phyloP scores from a whole-genome alignment of 2,888 invertebrate species.

The Macaria liturata region DNA sequence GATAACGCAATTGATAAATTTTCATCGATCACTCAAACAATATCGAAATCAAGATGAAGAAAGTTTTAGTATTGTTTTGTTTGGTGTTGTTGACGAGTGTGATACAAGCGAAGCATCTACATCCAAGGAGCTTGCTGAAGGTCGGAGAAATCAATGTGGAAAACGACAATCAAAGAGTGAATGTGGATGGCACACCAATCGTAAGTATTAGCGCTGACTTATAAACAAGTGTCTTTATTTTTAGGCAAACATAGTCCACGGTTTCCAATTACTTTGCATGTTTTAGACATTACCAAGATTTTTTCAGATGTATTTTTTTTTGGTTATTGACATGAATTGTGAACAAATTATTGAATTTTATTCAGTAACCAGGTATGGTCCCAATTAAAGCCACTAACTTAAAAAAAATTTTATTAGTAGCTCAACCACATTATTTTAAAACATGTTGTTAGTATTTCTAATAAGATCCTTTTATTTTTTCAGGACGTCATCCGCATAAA shows the following conservation, averaged over 20 bases:
- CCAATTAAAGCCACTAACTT: too few species aligned
- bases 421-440: too few species aligned
- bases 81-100: constrained; percentile 36
- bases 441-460: too few species aligned
- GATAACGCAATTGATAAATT: neutral
- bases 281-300: too few species aligned
- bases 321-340: too few species aligned
- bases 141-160: constrained; percentile 29
- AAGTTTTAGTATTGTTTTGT: constrained; percentile 34
- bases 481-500: constrained; percentile 52
- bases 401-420: too few species aligned
- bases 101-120: constrained; percentile 51
- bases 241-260: too few species aligned
- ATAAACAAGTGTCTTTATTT: too few species aligned
- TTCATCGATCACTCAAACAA: constrained; percentile 4
- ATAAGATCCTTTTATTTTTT: constrained; percentile 5
- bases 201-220: constrained; percentile 42
- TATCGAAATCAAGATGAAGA: constrained; percentile 37
- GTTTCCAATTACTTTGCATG: too few species aligned
- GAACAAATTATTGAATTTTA: too few species aligned
- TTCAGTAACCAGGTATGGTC: too few species aligned
- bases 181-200: constrained; percentile 45
- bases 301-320: too few species aligned
- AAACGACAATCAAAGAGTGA: constrained; percentile 18
- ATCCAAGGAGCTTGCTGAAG: constrained; percentile 43